Conservation (phyloP, 92 coral and sea anemone species). For the Phenganax subtilis region DNA sequence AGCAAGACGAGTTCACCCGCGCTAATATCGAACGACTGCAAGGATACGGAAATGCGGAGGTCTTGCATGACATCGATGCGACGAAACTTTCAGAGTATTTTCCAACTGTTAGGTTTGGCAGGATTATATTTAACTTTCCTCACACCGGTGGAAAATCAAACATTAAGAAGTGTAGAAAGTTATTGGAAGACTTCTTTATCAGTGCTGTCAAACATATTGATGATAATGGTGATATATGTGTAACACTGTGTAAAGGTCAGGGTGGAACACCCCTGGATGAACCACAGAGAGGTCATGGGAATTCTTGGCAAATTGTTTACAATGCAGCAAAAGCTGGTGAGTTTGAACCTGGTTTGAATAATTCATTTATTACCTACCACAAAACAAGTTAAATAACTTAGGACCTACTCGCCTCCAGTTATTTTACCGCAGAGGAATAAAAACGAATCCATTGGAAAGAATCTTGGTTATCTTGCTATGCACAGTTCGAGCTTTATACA, state of each 20-base stretch:
- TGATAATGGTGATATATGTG: slow-evolving; percentile 71
- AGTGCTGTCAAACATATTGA: slow-evolving; percentile 67
- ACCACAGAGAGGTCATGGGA: slow-evolving; percentile 72
- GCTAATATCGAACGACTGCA: slow-evolving; percentile 59
- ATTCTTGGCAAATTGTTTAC: slow-evolving; percentile 89
- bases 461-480: too few species aligned
- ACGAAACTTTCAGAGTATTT: slow-evolving; percentile 64
- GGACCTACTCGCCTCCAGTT: too few species aligned
- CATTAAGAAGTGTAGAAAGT: slow-evolving; percentile 69
- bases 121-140: slow-evolving; percentile 87
- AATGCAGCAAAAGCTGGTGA: slow-evolving; percentile 90
- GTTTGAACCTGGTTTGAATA: background rate
- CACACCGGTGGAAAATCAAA: slow-evolving; percentile 93
- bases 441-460: too few species aligned
- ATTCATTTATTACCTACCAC: background rate
- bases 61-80: slow-evolving; percentile 79
- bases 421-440: too few species aligned
- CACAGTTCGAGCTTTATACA: too few species aligned
- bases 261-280: slow-evolving; percentile 89
- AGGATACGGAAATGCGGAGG: slow-evolving; percentile 49
- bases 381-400: background rate
- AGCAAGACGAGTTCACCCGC: slow-evolving; percentile 57
- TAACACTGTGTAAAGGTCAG: slow-evolving; percentile 90
- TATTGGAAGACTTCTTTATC: slow-evolving; percentile 69
- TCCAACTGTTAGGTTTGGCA: slow-evolving; percentile 53